Conservation (phyloP, 2,113 vertebrate species). For the Periophthalmus modestus region DNA sequence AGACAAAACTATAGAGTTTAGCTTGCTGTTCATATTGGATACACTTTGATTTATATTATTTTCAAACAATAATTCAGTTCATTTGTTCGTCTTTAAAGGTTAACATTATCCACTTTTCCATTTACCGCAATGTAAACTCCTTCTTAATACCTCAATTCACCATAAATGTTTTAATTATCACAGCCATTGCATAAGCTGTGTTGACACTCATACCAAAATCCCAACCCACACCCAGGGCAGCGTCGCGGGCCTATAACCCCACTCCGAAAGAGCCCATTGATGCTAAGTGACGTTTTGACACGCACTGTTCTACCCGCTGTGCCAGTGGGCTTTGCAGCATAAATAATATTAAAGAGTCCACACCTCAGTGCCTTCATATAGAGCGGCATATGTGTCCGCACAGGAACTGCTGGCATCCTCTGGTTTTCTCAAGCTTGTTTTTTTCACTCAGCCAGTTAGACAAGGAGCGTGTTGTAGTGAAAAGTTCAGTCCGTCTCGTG, state of each 20-base stretch:
- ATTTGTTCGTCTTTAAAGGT: background rate
- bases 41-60: background rate
- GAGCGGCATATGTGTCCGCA: constrained; percentile 12
- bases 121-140: background rate
- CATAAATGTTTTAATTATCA: background rate
- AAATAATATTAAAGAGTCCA: constrained; percentile 18
- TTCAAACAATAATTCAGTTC: background rate
- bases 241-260: background rate
- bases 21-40: too few species aligned
- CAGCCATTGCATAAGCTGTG: background rate
- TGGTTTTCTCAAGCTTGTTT: constrained; percentile 17
- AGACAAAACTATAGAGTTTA: too few species aligned
- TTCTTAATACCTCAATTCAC: background rate
- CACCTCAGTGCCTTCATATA: constrained; percentile 16
- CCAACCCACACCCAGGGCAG: constrained; percentile 1
- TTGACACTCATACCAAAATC: constrained; percentile 1
- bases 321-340: constrained; percentile 8
- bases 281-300: background rate
- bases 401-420: constrained; percentile 33
- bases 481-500: constrained; percentile 11
- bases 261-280: background rate
- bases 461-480: constrained; percentile 40
- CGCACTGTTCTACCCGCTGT: background rate
- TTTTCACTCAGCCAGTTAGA: constrained; percentile 17
- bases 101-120: background rate